Conservation (phyloP, 2,888 invertebrate genomes). For the Amphipoea oculea region DNA sequence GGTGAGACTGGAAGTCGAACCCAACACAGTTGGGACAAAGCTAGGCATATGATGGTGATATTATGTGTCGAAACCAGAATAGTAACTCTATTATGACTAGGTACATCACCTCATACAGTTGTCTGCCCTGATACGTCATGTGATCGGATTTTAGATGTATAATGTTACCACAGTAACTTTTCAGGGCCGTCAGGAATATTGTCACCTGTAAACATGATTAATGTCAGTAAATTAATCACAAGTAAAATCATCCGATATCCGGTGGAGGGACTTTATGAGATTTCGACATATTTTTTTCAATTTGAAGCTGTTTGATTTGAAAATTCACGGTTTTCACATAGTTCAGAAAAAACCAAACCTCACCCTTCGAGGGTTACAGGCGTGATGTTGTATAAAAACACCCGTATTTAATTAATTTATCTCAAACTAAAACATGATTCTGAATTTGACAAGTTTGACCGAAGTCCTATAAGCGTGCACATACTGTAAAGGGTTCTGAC, state of each 20-base stretch:
- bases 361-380: not conserved
- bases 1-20: not conserved
- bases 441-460: not conserved
- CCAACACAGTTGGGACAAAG: not conserved
- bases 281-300: not conserved
- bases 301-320: not conserved
- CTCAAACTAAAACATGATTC: not conserved
- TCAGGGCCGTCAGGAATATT: conserved; percentile 80
- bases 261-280: not conserved
- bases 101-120: conserved; percentile 80
- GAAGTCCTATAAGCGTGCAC: not conserved
- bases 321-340: too few species aligned
- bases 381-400: too few species aligned
- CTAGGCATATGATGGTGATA: not conserved
- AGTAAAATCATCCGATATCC: not conserved
- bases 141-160: conserved; percentile 67
- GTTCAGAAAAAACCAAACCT: too few species aligned
- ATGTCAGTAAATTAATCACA: not conserved
- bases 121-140: conserved; percentile 76
- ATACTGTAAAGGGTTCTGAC: not conserved
- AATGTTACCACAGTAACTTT: conserved; percentile 74
- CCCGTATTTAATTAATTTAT: not conserved
- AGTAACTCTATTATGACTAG: not conserved
- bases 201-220: conserved; percentile 74
- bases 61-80: not conserved